A percentile compares a stretch with the other conserved stretches of the same genome.
Conservation (phyloP, 2,888 invertebrate genomes). For the Eilema depressum region DNA sequence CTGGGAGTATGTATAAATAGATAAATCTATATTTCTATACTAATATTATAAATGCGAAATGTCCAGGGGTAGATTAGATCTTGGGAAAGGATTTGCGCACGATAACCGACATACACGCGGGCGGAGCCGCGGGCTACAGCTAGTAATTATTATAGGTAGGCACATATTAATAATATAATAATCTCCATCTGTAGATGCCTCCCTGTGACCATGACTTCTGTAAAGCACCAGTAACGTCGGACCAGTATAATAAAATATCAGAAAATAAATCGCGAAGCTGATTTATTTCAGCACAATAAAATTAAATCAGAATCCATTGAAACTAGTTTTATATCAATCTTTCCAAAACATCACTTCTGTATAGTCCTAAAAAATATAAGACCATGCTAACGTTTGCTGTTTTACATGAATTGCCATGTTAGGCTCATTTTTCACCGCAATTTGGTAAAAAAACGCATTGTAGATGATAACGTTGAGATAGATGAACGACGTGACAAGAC, state of each 20-base stretch:
- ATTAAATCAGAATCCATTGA: not conserved
- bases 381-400: not conserved
- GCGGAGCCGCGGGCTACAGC: no score
- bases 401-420: not conserved
- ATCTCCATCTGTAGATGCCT: not conserved
- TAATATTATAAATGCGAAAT: no score
- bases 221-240: not conserved
- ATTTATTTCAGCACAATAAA: not conserved
- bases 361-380: not conserved
- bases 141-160: no score
- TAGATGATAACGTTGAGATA: not conserved
- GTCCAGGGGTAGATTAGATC: no score
- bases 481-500: not conserved
- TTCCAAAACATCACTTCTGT: not conserved
- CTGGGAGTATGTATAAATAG: no score
- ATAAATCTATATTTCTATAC: no score
- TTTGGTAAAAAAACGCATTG: not conserved
- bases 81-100: no score
- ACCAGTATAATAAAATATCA: not conserved
- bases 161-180: no score
- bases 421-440: not conserved
- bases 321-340: not conserved
- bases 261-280: not conserved
- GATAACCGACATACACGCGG: no score
- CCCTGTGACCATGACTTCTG: not conserved